Conservation (phyloP, 92 coral and sea anemone species). For the Pocillopora meandrina region DNA sequence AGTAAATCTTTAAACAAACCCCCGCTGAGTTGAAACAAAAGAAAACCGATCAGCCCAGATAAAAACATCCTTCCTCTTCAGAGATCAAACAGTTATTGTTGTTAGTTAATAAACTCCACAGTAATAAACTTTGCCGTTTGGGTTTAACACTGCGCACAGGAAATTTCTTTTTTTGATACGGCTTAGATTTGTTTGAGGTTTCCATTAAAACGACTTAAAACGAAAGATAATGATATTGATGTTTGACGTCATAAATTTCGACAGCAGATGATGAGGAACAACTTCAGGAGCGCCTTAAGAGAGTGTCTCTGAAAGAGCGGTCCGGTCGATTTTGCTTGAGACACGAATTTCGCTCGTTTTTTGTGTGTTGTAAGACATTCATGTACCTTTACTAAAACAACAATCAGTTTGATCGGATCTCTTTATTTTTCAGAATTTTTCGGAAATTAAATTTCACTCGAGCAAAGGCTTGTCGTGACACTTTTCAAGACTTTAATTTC, state of each 20-base stretch:
- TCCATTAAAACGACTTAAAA: not conserved
- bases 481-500: no score
- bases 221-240: not conserved
- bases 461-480: no score
- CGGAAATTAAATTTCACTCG: no score
- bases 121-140: not conserved
- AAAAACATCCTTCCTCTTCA: not conserved
- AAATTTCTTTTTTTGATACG: not conserved
- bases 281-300: no score
- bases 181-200: not conserved
- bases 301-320: no score
- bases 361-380: no score
- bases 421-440: no score
- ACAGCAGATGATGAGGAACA: no score
- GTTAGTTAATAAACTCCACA: not conserved
- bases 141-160: not conserved
- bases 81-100: not conserved
- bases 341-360: no score
- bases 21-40: not conserved
- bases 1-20: slow-evolving; percentile 4
- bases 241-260: not conserved
- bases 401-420: no score
- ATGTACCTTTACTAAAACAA: no score
- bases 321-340: no score
- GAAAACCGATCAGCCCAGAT: not conserved